Base-by-base conservation (phyloP, 2,797 vertebrate species). In the Melanotaenia maccullochi region DNA sequence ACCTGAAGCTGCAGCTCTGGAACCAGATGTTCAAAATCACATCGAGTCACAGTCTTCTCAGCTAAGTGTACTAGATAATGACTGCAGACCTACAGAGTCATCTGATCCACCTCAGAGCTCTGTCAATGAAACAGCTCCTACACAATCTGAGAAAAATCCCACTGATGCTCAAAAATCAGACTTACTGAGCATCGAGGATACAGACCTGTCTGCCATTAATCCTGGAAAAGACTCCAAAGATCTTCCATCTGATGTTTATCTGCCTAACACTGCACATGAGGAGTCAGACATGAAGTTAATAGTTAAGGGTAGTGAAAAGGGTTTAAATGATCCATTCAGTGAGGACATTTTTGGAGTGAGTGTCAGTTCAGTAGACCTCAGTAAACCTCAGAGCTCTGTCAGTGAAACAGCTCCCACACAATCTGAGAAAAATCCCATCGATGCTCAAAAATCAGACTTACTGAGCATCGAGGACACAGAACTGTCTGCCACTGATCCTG, bases 271-370 rank as follows among this genome's bases (percentile, higher is more conserved):
- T 30, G 1, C 0, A 1, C 61, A 59, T 2, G 65, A 82, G 7
- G 70, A 74, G 30, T 68, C 68, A 28, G 1, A 56, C 68, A 24
- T 7, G 47, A 68, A 78, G 14, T 1, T 47, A 7, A 44, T 18
- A 69, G n/a, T 47, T 16, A 68, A 78, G 42, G 68, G 16, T 12
- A 7, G 9, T 30, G 55, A 73, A 49, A 73, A 68, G n/a, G 56
- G 22, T 49, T 36, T 55, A 20, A 60, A 6, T 20, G 36, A 76
- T 52, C 16, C 42, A 56, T 72, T 78, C 5, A 47, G 75, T 66
- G 35, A 69, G 47, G 49, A 82, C 8, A 25, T 57, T 49, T 78
- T 79, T 56, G 75, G 54, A 49, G 60, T 82, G 11, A 32, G 28
- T 12, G 1, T 71, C 35, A 77, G 1, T 24, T 72, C 73, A 32